Base-by-base conservation (phyloP, 1,140 invertebrate genomes). In the Battus philenor region DNA sequence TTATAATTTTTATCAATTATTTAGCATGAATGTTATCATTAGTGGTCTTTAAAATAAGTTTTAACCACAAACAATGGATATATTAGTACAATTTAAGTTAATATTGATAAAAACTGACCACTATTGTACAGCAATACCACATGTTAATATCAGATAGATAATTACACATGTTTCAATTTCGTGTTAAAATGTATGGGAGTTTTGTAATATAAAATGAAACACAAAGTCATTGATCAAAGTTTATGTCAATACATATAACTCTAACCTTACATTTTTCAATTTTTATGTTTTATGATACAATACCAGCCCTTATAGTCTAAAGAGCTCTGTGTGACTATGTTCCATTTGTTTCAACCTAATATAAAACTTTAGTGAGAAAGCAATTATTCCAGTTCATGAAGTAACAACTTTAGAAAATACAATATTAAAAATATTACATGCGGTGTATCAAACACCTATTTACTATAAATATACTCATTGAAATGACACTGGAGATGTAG, bases 231-330 rank as follows among this genome's bases (percentile, higher is more conserved):
- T 12, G 70, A 81, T 55, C 59, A 72, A 73, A 83, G 75, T 83
- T 83, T 79, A 78, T 78, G 72, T 77, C 49, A 46, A 65, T 56
- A 70, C 46, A 67, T 60, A 54, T 65, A 79, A 76, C 68, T 65
- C 54, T 41, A 70, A 77, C 58, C 68, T 60, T 66, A 68, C 58
- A 76, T 80, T 77, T 78, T 76, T 47, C 62, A 71, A 69, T 77
- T 81, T 80, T 84, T 78, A 70, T 76, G 50, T 65, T 74, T 72
- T 74, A 65, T 72, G 73, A 78, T 79, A 79, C 68, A 78, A 62
- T 71, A 59, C 72, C 69, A 68, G 67, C 79, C 75, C 74, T 30
- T 13, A 34, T 60, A 64, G 48, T 56, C 61, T 73, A 67, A 48
- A 65, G 77, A 84, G 80, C 69, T 57, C 52, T 57, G 56, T 59